Evolutionary conservation across 2,888 invertebrate species (phyloP), one percentile per base, ranked within the genome.

Genomic region (Eubasilissa splendida): DNA sequence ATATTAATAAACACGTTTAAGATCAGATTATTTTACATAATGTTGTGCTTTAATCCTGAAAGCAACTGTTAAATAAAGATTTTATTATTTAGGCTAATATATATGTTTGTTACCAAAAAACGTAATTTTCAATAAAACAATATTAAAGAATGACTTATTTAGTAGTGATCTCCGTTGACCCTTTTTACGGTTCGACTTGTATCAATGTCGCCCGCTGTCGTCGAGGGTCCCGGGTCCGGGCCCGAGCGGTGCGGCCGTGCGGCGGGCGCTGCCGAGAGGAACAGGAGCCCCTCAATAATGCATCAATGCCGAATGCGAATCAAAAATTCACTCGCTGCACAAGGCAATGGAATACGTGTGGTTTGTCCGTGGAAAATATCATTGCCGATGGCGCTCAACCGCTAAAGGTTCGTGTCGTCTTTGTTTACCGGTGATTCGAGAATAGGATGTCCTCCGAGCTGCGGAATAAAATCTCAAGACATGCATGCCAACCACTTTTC

Each of bases 261-360:
- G 79, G 22, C 52, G 31, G 52, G 66, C 50, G 22, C 53, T n/a
- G 31, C 12, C 31, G 65, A 42, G 54, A 12, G 63, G 80, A 82
- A 80, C 77, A 80, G 71, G 70, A 65, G 14, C 53, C 52, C 58
- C 63, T 82, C 80, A 82, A 82, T 83, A 80, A 83, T 83, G 82
- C 82, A 83, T 78, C 80, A 76, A 71, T 80, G 66, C 82, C 79
- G 82, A 83, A 83, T 71, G 80, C 74, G 80, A 78, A 83, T 83
- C 82, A 83, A 83, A 83, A 83, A 83, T 83, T 80, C 80, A 83
- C 81, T 80, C 79, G 58, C 79, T 83, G 82, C 79, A 80, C 82
- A 74, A 59, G 78, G 65, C 80, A 79, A 83, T 83, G 82, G 82
- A 83, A 83, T 83, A 83, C 82, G 82, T 83, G 82, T 54, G 79